phyloP scores from a whole-genome alignment of 2,797 vertebrate species.

The Betta splendens region DNA sequence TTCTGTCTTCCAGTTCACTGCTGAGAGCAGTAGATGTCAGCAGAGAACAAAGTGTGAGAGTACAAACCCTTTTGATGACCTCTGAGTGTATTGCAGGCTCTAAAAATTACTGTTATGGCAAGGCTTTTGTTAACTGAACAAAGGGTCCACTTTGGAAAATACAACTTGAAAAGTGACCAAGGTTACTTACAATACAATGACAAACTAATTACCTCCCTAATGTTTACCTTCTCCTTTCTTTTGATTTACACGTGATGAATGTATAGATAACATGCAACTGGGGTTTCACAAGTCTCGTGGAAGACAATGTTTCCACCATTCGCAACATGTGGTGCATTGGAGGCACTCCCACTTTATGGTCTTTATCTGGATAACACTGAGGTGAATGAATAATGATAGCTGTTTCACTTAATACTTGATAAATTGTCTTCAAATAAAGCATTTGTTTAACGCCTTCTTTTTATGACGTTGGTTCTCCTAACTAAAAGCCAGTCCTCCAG shows the following conservation, averaged over 20 bases:
- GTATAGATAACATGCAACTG: not conserved
- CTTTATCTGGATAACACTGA: not conserved
- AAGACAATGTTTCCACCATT: not conserved
- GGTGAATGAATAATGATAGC: not conserved
- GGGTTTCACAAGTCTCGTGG: not conserved
- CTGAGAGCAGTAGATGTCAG: too few species aligned
- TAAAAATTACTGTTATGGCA: too few species aligned
- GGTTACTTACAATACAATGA: too few species aligned
- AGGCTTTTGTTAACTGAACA: too few species aligned
- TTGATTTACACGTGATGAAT: not conserved
- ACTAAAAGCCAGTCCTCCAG: not conserved
- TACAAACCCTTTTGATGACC: too few species aligned
- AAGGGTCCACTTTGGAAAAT: too few species aligned
- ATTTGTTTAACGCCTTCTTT: conserved; percentile 7
- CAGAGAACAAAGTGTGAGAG: too few species aligned
- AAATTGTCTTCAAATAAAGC: not conserved
- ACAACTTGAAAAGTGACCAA: too few species aligned
- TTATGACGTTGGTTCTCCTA: not conserved
- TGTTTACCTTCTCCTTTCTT: too few species aligned
- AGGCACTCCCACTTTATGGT: not conserved
- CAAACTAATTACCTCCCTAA: too few species aligned
- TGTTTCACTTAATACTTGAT: not conserved
- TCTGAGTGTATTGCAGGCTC: too few species aligned
- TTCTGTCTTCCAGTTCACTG: too few species aligned
- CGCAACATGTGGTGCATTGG: not conserved